These are phyloP conservation scores for Propithecus perrieri DNA, from an alignment of 2,797 vertebrate genomes.

Conservation along the genomic window DNA sequence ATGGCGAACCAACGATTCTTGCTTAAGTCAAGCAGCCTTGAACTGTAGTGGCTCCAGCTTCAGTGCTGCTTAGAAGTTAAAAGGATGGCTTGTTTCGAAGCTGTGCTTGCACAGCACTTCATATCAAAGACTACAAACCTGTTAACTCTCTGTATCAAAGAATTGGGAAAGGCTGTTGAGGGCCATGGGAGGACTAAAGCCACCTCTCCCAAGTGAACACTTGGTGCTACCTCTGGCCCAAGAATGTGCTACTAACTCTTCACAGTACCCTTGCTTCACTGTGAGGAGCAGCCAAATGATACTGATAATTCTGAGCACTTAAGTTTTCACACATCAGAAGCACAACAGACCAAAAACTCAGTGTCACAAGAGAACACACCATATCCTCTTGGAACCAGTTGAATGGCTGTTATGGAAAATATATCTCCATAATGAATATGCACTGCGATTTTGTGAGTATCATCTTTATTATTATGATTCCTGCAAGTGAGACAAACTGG, in stretches of 20 bases:
- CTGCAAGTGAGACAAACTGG: not conserved
- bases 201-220: not conserved
- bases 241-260: not conserved
- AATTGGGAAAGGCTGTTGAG: not conserved
- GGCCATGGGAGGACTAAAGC: not conserved
- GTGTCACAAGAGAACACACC: not conserved
- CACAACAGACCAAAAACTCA: not conserved
- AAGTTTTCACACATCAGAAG: not conserved
- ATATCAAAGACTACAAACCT: not conserved
- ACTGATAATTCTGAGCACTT: not conserved
- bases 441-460: not conserved
- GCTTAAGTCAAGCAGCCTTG: not conserved
- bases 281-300: not conserved
- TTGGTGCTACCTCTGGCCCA: not conserved
- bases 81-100: not conserved
- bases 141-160: not conserved
- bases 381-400: not conserved
- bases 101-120: not conserved
- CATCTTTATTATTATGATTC: conserved; percentile 17
- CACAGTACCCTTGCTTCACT: not conserved
- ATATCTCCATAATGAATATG: not conserved
- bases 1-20: not conserved
- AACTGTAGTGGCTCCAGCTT: not conserved
- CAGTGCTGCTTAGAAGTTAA: not conserved
- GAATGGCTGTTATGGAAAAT: conserved; percentile 33